phyloP scores from a whole-genome alignment of 2,113 vertebrate species.

The Camelus bactrianus region DNA sequence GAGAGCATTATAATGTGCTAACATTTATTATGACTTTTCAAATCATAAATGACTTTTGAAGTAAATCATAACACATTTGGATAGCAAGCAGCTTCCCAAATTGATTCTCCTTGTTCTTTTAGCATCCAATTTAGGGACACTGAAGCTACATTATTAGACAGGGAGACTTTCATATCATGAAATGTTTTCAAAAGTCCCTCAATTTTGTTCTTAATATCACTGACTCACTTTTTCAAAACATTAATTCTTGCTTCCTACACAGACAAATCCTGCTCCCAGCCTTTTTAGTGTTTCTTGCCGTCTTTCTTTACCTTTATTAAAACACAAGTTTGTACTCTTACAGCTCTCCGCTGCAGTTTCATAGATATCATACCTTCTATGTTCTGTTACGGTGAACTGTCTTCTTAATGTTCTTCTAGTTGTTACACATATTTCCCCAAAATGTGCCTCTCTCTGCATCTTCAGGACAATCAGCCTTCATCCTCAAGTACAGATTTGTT shows the following conservation, averaged over 20 bases:
- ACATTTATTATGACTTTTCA: constrained; percentile 7
- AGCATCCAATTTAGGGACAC: neutral
- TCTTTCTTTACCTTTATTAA: neutral
- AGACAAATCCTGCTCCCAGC: neutral
- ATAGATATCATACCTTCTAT: neutral
- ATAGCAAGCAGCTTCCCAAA: neutral
- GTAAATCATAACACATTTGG: neutral
- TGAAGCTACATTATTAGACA: neutral
- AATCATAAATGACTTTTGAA: neutral
- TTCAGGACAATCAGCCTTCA: neutral
- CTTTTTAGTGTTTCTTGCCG: neutral
- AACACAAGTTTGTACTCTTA: neutral
- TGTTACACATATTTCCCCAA: neutral
- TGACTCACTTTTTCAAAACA: neutral
- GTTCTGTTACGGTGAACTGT: neutral
- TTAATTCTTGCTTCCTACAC: neutral
- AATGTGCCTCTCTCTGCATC: neutral
- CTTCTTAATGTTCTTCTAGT: neutral
- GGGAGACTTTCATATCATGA: neutral
- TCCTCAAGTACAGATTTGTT: neutral
- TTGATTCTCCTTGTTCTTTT: neutral
- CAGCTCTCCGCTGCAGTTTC: neutral
- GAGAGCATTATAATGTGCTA: neutral
- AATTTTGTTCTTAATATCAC: neutral
- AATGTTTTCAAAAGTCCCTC: constrained; percentile 10